Evolutionary conservation across 2,113 vertebrate genomes (phyloP).

Genomic region (Daubentonia madagascariensis): DNA sequence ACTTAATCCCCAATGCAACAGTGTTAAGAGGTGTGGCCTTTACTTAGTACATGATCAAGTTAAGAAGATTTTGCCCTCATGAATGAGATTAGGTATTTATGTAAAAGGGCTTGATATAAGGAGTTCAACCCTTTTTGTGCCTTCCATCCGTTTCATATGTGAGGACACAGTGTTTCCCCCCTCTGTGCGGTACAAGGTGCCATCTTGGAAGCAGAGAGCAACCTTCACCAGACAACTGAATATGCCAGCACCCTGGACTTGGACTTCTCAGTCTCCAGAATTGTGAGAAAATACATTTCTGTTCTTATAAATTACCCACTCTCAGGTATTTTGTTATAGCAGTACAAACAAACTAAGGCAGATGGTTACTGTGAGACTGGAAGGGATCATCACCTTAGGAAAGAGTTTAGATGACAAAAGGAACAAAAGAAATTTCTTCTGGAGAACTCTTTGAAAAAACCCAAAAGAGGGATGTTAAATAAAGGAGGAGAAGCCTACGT

Average conservation of each 20-base stretch:
- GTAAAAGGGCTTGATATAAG: not conserved
- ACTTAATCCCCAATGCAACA: not conserved
- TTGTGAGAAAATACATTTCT: not conserved
- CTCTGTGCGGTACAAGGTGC: not conserved
- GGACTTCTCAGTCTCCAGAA: not conserved
- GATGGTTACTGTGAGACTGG: not conserved
- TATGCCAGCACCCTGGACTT: fast-evolving
- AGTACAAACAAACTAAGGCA: not conserved
- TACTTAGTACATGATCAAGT: not conserved
- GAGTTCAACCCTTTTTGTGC: fast-evolving
- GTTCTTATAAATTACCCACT: not conserved
- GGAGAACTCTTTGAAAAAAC: not conserved
- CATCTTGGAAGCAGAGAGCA: not conserved
- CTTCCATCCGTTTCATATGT: fast-evolving
- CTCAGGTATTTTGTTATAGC: not conserved
- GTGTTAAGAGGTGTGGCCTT: not conserved
- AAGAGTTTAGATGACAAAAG: not conserved
- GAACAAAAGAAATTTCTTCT: not conserved
- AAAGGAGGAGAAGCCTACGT: not conserved
- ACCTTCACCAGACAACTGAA: not conserved
- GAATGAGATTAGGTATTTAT: not conserved
- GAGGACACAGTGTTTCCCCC: not conserved
- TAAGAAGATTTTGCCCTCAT: not conserved
- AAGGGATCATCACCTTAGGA: not conserved
- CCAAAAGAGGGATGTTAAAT: not conserved